Evolutionary conservation across 2,797 vertebrate genomes (phyloP), one percentile per base, ranked within the genome.

Genomic region (Xyrichtys novacula): DNA sequence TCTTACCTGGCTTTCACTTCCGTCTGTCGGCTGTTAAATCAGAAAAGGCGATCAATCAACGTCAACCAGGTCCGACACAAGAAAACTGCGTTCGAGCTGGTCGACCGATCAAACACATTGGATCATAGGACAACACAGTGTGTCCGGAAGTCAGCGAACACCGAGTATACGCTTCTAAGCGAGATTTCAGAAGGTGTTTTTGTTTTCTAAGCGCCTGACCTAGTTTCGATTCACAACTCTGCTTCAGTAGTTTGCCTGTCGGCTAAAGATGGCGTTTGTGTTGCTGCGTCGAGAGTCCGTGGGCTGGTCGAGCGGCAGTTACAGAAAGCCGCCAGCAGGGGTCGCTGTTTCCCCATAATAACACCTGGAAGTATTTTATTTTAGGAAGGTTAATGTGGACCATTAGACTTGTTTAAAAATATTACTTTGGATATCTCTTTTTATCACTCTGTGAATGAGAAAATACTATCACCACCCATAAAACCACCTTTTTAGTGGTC

Each of bases 51-150:
- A 71, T 44, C 43, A 43, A 25, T 79, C 49, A 53, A 56, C 80
- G 58, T 90, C 85, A 89, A 85, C 89, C 90, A 36, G 87, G 89
- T 79, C 87, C 85, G 23, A 88, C 89, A 88, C 77, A 87, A 71
- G 81, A 85, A 83, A 87, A 88, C 73, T 87, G 88, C 61, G 78
- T 86, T 46, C 40, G 73, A 72, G 70, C 81, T 74, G 26, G 44
- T 31, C 53, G 73, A 78, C 69, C 73, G 77, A 74, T 85, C 83
- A 79, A 81, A 85, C 79, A 76, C 88, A 91, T 92, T 87, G 85
- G 85, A 85, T 78, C 82, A 84, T 76, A 69, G 58, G 61, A 78
- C 69, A 53, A 48, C 54, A n/a, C 71, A 26, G 38, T 52, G 71
- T 32, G 62, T 71, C 53, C 32, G 53, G 14, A 58, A n/a, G 68